These are phyloP conservation scores for Cyanistes caeruleus DNA, from an alignment of 2,113 vertebrate genomes.

Conservation along the genomic window DNA sequence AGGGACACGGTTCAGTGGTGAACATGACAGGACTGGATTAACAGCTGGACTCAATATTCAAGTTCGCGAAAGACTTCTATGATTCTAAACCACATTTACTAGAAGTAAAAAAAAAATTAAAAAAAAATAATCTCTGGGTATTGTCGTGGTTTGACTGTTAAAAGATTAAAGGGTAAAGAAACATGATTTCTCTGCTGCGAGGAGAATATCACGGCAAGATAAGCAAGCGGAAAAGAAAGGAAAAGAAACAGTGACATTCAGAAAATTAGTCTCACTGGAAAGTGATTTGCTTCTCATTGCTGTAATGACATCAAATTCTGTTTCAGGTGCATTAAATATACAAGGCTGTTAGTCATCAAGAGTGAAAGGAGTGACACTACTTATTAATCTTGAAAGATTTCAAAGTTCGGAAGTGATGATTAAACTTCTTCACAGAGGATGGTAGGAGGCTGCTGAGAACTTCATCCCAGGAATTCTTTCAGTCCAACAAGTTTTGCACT, in stretches of 20 bases:
- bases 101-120: neutral
- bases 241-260: slow-evolving; percentile 11
- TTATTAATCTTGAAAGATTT: slow-evolving; percentile 54
- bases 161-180: neutral
- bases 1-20: neutral
- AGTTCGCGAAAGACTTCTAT: neutral
- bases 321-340: slow-evolving; percentile 52
- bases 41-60: neutral
- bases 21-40: neutral
- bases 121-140: neutral
- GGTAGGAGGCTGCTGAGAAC: neutral
- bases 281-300: slow-evolving; percentile 32
- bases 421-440: slow-evolving; percentile 23
- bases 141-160: neutral
- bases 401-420: neutral
- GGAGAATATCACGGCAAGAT: neutral
- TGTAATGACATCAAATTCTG: slow-evolving; percentile 45
- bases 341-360: slow-evolving; percentile 47
- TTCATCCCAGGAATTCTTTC: neutral
- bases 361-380: slow-evolving; percentile 35
- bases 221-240: neutral
- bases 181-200: neutral
- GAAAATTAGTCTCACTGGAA: neutral
- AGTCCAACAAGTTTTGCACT: neutral
- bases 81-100: neutral